Evolutionary conservation across 92 coral and sea anemone species (phyloP), one percentile per base, ranked within the genome.

Genomic region (Metridium senile): DNA sequence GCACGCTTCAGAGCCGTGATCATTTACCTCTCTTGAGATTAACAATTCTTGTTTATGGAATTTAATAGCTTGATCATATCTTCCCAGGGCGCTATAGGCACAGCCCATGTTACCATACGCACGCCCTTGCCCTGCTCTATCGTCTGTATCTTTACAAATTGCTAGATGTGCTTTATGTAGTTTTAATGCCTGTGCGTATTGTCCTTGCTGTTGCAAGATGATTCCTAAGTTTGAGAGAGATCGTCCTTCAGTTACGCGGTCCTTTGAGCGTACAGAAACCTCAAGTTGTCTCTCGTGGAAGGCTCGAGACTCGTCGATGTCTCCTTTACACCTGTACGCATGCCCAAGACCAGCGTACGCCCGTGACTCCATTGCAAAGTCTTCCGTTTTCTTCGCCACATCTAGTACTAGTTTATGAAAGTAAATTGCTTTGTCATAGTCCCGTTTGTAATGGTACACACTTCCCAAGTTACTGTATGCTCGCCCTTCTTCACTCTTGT

Each of bases 41-140:
- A 88, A 70, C 49, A 96, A 84, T 68, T 96, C 99, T 71, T 93
- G 97, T 58, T 96, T 90, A 80, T 96, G 99, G 66, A 89, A 93
- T 70, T 96, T 96, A 56, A 96, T 91, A 0, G 99, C 99, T 64
- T 96, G 99, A 49, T 96, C 99, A 71, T 89, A 96, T 68, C 93
- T 79, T 1, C 92, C 90, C 30, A 93, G 85, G 4, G 97, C 99
- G 68, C 97, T 93, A 77, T 96, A 96, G 4, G 99, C 97, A 63
- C 99, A 96, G 33, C 99, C 99, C 99, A 96, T 96, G 80, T 96
- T 96, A 20, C 99, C 99, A 64, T 96, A 93, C 13, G 99, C 99
- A 61, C 93, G 99, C n/a, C 99, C 99, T 78, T 96, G 99, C n/a
- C 97, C 99, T 25, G 99, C 99, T 72, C 97, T 89, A 66, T 96